phyloP scores from a whole-genome alignment of 2,113 vertebrate species.

The Pygoscelis adeliae region DNA sequence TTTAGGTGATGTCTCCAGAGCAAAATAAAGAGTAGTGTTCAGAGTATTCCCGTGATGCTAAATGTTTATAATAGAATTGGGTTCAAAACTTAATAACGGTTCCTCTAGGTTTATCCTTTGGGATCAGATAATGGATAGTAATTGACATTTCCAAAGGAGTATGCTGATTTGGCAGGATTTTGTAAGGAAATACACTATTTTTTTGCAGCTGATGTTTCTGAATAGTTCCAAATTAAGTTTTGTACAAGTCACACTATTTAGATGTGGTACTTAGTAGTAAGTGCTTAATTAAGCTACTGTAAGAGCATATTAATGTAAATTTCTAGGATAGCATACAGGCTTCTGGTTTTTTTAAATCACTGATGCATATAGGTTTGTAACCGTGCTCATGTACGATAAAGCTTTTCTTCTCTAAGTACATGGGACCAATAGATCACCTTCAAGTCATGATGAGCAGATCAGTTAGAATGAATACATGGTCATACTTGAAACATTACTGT shows the following conservation, averaged over 20 bases:
- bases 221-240: not conserved
- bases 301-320: not conserved
- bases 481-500: not conserved
- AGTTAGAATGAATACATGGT: not conserved
- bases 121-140: not conserved
- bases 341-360: not conserved
- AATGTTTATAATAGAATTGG: not conserved
- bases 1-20: not conserved
- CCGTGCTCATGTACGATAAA: rapidly evolving
- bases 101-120: not conserved
- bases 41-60: not conserved
- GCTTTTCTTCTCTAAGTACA: not conserved
- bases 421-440: not conserved
- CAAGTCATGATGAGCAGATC: not conserved
- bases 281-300: constrained; percentile 17
- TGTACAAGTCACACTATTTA: not conserved
- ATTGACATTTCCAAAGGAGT: not conserved
- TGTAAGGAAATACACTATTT: not conserved
- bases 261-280: not conserved
- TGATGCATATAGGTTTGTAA: not conserved
- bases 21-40: not conserved
- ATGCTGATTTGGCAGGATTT: not conserved
- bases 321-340: not conserved
- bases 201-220: not conserved
- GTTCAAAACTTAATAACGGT: not conserved